phyloP scores from a whole-genome alignment of 2,113 vertebrate genomes.

The Festucalex cinctus region DNA sequence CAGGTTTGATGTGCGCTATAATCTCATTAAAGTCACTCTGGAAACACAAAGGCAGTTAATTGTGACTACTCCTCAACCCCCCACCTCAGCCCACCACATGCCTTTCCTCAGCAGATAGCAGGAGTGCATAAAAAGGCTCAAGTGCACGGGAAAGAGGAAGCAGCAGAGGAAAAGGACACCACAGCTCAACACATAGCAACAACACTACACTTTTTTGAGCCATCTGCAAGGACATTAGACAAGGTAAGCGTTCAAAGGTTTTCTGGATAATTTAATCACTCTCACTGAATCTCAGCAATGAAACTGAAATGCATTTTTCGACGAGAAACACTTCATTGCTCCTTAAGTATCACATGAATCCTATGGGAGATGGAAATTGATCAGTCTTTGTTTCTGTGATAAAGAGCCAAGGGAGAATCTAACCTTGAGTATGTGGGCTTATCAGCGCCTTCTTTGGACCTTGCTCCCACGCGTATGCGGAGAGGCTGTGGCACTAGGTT shows the following conservation, averaged over 20 bases:
- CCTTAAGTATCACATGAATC: not conserved
- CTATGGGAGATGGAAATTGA: not conserved
- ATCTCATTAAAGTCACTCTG: slow-evolving; percentile 40
- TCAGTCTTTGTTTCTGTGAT: not conserved
- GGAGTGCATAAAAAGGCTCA: slow-evolving; percentile 52
- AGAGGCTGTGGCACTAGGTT: slow-evolving; percentile 22
- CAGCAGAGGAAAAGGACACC: slow-evolving; percentile 21
- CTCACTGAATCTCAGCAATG: not conserved
- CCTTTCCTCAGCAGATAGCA: slow-evolving; percentile 32
- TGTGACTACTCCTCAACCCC: not conserved
- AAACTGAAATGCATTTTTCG: not conserved
- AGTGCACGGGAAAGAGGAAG: slow-evolving; percentile 25
- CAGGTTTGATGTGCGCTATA: not conserved
- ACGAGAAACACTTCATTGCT: not conserved
- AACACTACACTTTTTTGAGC: not conserved
- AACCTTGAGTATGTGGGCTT: slow-evolving; percentile 58
- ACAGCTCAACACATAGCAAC: not conserved
- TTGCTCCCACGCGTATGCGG: slow-evolving; percentile 51
- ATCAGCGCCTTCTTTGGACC: slow-evolving; percentile 64
- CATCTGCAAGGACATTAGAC: not conserved
- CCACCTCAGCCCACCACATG: not conserved
- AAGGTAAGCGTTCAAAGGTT: not conserved
- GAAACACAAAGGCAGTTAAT: slow-evolving; percentile 22
- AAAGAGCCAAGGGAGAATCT: slow-evolving; percentile 12
- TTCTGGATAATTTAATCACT: not conserved